phyloP scores from a whole-genome alignment of 2,888 invertebrate genomes.

The Agonopterix arenella region DNA sequence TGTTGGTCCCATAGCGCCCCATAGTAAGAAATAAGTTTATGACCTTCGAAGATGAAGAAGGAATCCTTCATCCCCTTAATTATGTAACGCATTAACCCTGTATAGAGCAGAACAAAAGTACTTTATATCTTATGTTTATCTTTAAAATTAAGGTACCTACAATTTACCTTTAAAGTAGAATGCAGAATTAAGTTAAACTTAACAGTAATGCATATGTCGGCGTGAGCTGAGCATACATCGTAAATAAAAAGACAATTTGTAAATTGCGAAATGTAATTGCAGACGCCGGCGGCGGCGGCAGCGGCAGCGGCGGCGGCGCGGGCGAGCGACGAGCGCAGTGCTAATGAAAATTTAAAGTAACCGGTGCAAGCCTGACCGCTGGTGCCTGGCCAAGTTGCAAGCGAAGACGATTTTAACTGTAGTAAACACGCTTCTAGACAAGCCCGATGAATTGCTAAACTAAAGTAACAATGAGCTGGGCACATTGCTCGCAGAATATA shows the following conservation, averaged over 20 bases:
- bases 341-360: constrained; percentile 72
- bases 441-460: too few relatives aligned
- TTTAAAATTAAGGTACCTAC: too few relatives aligned
- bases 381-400: constrained; percentile 18
- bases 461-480: too few relatives aligned
- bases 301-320: constrained; percentile 15
- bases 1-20: too few relatives aligned
- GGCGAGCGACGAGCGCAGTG: constrained; percentile 28
- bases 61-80: too few relatives aligned
- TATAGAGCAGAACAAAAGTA: too few relatives aligned
- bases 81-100: too few relatives aligned
- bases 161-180: not conserved
- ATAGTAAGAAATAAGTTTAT: too few relatives aligned
- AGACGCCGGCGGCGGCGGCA: constrained; percentile 23
- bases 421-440: too few relatives aligned
- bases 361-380: constrained; percentile 34
- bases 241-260: constrained; percentile 59
- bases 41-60: too few relatives aligned
- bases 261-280: constrained; percentile 64
- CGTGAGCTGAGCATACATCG: constrained; percentile 23
- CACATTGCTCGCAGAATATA: too few relatives aligned
- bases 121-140: too few relatives aligned
- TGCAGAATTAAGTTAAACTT: not conserved
- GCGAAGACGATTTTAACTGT: not conserved
- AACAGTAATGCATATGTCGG: constrained; percentile 4